Percentiles rank a stretch among this genome's conserved stretches.
Evolutionary conservation across 2,797 vertebrate species (phyloP).

Genomic region (Heterohyrax brucei): DNA sequence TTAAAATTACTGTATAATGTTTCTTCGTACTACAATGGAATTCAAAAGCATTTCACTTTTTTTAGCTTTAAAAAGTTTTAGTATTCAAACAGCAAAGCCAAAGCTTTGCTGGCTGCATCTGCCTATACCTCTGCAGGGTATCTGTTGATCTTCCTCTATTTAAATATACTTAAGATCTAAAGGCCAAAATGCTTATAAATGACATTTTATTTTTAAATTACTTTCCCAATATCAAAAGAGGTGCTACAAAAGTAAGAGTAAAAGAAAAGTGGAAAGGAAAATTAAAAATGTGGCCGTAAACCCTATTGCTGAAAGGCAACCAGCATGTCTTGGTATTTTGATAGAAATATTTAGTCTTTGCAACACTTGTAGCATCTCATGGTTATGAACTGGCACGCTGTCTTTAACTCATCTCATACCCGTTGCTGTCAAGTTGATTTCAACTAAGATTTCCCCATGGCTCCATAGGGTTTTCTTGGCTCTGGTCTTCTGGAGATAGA

Average conservation of each 20-base stretch:
- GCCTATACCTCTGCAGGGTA: not conserved
- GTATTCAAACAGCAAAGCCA: slow-evolving; percentile 55
- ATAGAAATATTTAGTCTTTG: not conserved
- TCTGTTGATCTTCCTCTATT: not conserved
- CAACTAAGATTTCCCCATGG: not conserved
- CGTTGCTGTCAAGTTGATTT: not conserved
- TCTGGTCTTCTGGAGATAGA: not conserved
- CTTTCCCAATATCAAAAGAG: slow-evolving; percentile 31
- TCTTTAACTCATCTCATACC: not conserved
- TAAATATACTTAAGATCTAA: not conserved
- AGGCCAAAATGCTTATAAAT: not conserved
- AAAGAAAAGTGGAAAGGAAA: slow-evolving; percentile 42
- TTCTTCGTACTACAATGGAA: slow-evolving; percentile 9
- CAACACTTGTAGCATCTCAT: not conserved
- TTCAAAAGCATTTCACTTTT: not conserved
- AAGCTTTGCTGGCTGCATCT: not conserved
- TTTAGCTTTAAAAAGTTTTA: slow-evolving; percentile 1
- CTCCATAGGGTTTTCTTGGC: not conserved
- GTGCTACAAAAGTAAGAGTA: slow-evolving; percentile 15
- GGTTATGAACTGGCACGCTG: not conserved
- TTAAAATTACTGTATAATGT: slow-evolving; percentile 23
- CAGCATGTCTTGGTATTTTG: slow-evolving; percentile 36
- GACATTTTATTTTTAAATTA: not conserved
- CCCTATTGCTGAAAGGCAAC: not conserved
- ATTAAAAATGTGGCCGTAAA: slow-evolving; percentile 20